These are phyloP conservation scores for Danio tinwini DNA, from an alignment of 2,797 vertebrate genomes.

Conservation along the genomic window DNA sequence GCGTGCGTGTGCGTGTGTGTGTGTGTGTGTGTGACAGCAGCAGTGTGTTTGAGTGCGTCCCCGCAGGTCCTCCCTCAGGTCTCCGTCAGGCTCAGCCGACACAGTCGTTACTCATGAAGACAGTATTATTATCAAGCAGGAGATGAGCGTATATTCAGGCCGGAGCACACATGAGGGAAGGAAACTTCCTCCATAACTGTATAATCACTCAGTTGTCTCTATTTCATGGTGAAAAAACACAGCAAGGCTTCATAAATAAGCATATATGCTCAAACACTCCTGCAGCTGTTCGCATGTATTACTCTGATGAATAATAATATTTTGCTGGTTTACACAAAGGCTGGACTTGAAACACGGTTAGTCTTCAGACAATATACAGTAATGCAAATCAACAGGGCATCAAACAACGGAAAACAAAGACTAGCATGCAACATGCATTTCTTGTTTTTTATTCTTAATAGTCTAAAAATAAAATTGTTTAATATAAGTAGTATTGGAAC, in stretches of 20 bases:
- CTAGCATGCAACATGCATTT: not conserved
- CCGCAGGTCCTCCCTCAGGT: slow-evolving; percentile 83
- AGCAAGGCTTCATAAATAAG: slow-evolving; percentile 20
- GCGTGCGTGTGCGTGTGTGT: slow-evolving; percentile 47
- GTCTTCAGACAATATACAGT: slow-evolving; percentile 5
- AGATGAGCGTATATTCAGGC: slow-evolving; percentile 86
- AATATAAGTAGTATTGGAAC: not conserved
- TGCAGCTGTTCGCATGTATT: slow-evolving; percentile 37
- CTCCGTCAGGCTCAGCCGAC: slow-evolving; percentile 80
- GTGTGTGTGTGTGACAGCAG: slow-evolving; percentile 41
- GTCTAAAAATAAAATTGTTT: not conserved
- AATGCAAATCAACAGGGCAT: not conserved
- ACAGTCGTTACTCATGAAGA: slow-evolving; percentile 86
- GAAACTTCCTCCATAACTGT: slow-evolving; percentile 81
- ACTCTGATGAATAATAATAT: slow-evolving; percentile 35
- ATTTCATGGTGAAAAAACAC: slow-evolving; percentile 38
- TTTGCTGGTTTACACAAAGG: slow-evolving; percentile 26
- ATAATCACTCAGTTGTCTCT: slow-evolving; percentile 73
- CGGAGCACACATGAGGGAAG: slow-evolving; percentile 75
- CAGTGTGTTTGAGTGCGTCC: slow-evolving; percentile 72
- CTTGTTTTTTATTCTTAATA: not conserved
- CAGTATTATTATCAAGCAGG: slow-evolving; percentile 89
- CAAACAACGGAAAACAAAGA: not conserved
- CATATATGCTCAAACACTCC: slow-evolving; percentile 53
- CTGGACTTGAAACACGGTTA: not conserved